These are phyloP conservation scores for Lithobates sylvaticus DNA, from an alignment of 2,797 vertebrate genomes.

Conservation along the genomic window DNA sequence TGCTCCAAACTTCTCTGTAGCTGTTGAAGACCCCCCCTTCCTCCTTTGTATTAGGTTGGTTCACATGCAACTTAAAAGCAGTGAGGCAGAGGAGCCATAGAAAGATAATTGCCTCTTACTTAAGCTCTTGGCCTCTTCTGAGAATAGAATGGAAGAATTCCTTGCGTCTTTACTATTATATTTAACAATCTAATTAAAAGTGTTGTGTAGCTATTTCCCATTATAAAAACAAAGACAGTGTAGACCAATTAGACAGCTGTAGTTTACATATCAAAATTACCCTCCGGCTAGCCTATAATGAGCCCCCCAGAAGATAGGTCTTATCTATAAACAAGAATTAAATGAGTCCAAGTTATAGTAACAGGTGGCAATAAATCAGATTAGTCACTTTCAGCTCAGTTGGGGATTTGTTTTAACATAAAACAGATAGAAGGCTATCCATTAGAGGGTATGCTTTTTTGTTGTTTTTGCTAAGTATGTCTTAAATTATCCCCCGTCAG, in stretches of 20 bases:
- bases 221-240: slow-evolving; percentile 78
- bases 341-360: slow-evolving; percentile 65
- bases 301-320: slow-evolving; percentile 71
- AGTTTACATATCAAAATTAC: slow-evolving; percentile 74
- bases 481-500: slow-evolving; percentile 76
- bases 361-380: slow-evolving; percentile 76
- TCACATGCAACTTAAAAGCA: slow-evolving; percentile 62
- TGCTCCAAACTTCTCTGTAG: neutral
- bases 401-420: slow-evolving; percentile 73
- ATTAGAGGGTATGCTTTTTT: slow-evolving; percentile 66
- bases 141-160: slow-evolving; percentile 80
- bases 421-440: slow-evolving; percentile 73
- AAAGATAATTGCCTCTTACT: slow-evolving; percentile 77
- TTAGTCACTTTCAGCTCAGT: slow-evolving; percentile 69
- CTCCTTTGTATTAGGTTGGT: slow-evolving; percentile 23
- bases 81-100: slow-evolving; percentile 76
- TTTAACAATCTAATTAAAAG: slow-evolving; percentile 86
- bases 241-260: slow-evolving; percentile 84
- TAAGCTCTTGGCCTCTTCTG: slow-evolving; percentile 73
- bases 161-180: slow-evolving; percentile 77
- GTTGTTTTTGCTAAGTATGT: slow-evolving; percentile 70
- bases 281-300: slow-evolving; percentile 76
- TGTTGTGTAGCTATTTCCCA: slow-evolving; percentile 74
- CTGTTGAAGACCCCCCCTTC: neutral
- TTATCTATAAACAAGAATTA: slow-evolving; percentile 71